These are phyloP conservation scores for Eulemur albifrons DNA, from an alignment of 2,797 vertebrate genomes.

Conservation along the genomic window DNA sequence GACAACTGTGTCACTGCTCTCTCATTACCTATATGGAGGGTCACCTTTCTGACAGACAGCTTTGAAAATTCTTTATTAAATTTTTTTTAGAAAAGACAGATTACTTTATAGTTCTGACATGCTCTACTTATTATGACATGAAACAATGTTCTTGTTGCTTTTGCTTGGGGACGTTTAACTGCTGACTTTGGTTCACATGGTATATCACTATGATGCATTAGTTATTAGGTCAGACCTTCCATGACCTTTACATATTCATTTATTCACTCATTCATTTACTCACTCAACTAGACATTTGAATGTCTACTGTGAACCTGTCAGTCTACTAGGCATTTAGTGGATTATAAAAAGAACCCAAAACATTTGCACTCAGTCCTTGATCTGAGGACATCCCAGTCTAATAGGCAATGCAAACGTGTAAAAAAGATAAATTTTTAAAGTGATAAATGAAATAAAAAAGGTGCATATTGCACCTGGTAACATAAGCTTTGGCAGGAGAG, in stretches of 20 bases:
- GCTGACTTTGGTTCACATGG: background rate
- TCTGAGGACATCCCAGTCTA: background rate
- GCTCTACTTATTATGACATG: constrained; percentile 48
- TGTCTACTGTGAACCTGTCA: background rate
- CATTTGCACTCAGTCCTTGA: background rate
- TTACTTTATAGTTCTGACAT: constrained; percentile 42
- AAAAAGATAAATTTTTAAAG: background rate
- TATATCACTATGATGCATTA: background rate
- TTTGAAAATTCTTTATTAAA: constrained; percentile 39
- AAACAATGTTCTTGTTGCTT: constrained; percentile 23
- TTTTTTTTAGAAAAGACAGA: constrained; percentile 55
- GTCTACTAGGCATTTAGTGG: background rate
- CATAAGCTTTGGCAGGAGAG: background rate
- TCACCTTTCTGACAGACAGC: constrained; percentile 53
- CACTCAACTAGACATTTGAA: background rate
- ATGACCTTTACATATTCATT: background rate
- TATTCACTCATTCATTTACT: background rate
- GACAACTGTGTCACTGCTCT: background rate
- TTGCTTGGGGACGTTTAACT: background rate
- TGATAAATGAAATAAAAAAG: background rate
- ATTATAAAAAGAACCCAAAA: background rate
- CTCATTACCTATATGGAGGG: constrained; percentile 18
- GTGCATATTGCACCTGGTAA: background rate
- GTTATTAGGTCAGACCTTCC: background rate
- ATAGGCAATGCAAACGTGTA: background rate